Evolutionary conservation across 2,888 invertebrate species (phyloP), one percentile per base, ranked within the genome.

Genomic region (Eilema caniola): DNA sequence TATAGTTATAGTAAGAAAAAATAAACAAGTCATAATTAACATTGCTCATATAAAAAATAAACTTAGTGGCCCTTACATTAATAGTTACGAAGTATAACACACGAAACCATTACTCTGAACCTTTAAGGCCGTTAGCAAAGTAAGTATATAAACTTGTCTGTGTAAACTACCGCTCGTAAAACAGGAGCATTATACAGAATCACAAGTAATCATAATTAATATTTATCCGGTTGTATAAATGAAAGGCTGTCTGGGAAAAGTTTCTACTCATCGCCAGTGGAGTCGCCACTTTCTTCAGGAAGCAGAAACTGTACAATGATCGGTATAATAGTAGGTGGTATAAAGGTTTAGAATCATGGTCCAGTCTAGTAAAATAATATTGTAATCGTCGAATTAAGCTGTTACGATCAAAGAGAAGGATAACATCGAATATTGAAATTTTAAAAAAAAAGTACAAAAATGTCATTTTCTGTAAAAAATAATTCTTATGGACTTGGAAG

Each of bases 201-300:
- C n/a, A 53, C 2, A 20, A 53, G n/a, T n/a, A 53, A 53, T 53
- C 47, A 76, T 71, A 71, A 53, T 25, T 72, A 74, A 72, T 77
- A 67, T 75, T 73, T 71, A 79, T 77, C 80, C 75, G 71, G 77
- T 74, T 73, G 73, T 73, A 73, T 68, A 63, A 75, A 82, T 74
- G 73, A 75, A 72, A 77, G 59, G 74, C 69, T 69, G 73, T 66
- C 53, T 57, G 69, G 71, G 70, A 74, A n/a, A 37, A 82, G 78
- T 86, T 86, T 86, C 83, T 79, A 71, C 71, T 75, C 74, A 75
- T 81, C 68, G 76, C 70, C 70, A 66, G 69, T 64, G 70, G 78
- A 71, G 67, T 67, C 70, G 71, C 79, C 71, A 78, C 88, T 89
- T 90, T 90, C 88, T 81, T 85, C 83, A 84, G 84, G 86, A 89